These are phyloP conservation scores for Pseudocheirus occidentalis DNA, from an alignment of 2,797 vertebrate genomes.

Conservation along the genomic window DNA sequence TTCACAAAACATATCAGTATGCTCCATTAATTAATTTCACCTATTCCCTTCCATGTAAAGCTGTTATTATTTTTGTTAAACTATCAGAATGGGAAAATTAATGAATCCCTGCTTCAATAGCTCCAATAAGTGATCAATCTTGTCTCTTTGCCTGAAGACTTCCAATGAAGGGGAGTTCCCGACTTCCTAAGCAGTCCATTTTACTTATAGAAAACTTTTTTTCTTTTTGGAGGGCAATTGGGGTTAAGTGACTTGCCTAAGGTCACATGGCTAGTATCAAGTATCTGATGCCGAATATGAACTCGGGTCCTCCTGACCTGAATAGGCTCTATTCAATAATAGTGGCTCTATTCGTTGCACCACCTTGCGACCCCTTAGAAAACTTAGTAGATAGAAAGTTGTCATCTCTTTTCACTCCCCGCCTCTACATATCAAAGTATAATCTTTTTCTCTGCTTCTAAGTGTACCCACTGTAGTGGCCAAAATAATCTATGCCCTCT, in stretches of 20 bases:
- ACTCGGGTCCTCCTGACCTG: too few species aligned
- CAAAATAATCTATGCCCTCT: not conserved
- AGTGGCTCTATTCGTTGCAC: too few species aligned
- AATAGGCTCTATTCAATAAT: too few species aligned
- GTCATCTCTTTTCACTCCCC: not conserved
- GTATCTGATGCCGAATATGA: too few species aligned
- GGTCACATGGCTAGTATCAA: too few species aligned
- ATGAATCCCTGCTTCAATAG: not conserved
- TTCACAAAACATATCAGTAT: not conserved
- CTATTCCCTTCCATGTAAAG: not conserved
- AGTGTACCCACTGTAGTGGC: not conserved
- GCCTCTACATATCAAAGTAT: not conserved
- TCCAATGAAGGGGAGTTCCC: not conserved
- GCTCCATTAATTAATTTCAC: not conserved
- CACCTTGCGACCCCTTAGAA: too few species aligned
- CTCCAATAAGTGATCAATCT: not conserved
- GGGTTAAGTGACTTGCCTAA: too few species aligned
- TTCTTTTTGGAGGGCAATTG: too few species aligned
- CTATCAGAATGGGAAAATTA: not conserved
- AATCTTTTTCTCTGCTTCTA: not conserved
- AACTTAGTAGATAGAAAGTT: not conserved
- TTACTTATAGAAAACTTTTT: not conserved
- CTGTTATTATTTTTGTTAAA: not conserved
- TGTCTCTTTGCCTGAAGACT: not conserved
- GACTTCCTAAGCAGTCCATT: not conserved